Conservation (phyloP, 2,797 vertebrate species). For the Hippocampus kuda region DNA sequence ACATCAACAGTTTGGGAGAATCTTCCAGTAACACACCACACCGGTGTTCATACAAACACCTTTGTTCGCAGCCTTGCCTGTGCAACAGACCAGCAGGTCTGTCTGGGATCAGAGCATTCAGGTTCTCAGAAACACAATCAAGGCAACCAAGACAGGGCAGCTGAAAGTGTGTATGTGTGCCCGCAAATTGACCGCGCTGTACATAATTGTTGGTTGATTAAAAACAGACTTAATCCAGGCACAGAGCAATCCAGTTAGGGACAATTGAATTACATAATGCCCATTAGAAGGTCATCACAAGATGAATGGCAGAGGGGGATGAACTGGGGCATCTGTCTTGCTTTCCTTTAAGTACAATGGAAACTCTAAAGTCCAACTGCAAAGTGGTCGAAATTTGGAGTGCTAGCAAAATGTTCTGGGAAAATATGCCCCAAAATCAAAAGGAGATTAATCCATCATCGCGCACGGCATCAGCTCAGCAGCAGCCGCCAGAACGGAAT, state of each 20-base stretch:
- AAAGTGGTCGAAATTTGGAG: neutral
- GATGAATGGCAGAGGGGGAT: conserved; percentile 24
- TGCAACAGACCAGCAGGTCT: conserved; percentile 44
- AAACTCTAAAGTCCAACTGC: neutral
- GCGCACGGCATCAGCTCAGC: neutral
- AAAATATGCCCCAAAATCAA: neutral
- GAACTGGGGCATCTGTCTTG: conserved; percentile 20
- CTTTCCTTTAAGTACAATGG: neutral
- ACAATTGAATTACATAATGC: conserved; percentile 33
- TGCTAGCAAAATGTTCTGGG: neutral
- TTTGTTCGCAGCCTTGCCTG: conserved; percentile 39
- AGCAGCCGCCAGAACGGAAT: neutral
- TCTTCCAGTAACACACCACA: conserved; percentile 50
- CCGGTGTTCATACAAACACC: conserved; percentile 38
- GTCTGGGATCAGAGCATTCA: conserved; percentile 26
- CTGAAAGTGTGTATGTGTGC: neutral
- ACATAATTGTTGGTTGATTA: conserved; percentile 11
- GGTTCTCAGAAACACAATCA: conserved; percentile 34
- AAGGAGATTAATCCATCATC: neutral
- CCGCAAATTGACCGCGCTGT: conserved; percentile 2
- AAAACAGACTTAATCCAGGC: conserved; percentile 14
- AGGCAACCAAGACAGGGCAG: conserved; percentile 17
- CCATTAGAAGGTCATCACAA: conserved; percentile 40
- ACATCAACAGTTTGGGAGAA: conserved; percentile 49
- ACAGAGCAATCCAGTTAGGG: conserved; percentile 9